Evolutionary conservation across 30 jellyfish, hydroid and myxozoan species (phyloP).

Genomic region (Haliclystus octoradiatus): DNA sequence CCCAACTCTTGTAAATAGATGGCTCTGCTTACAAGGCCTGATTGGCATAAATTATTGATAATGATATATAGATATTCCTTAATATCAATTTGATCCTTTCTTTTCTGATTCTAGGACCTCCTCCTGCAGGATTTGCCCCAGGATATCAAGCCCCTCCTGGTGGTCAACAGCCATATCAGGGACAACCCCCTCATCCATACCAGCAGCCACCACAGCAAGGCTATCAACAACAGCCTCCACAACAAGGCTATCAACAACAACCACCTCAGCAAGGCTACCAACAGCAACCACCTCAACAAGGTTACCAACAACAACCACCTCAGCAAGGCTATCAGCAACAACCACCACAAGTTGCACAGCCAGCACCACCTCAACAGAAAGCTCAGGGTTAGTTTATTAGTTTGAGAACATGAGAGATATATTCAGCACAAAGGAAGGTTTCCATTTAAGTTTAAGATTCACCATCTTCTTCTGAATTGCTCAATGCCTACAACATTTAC

Average conservation of each 20-base stretch:
- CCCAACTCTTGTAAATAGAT: no score
- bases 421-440: no score
- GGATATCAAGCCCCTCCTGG: slow-evolving; percentile 9
- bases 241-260: slow-evolving; percentile 42
- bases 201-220: slow-evolving; percentile 45
- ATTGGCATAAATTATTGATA: no score
- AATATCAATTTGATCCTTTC: no score
- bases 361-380: slow-evolving; percentile 38
- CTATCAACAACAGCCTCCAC: slow-evolving; percentile 33
- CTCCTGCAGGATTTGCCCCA: slow-evolving; percentile 16
- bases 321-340: slow-evolving; percentile 2
- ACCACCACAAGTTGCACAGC: slow-evolving; percentile 18
- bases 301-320: slow-evolving; percentile 13
- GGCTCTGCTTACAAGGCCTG: no score
- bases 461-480: no score
- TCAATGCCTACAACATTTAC: no score
- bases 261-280: slow-evolving; percentile 31
- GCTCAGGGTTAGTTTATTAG: no score
- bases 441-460: no score
- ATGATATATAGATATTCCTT: no score
- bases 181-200: slow-evolving; percentile 38
- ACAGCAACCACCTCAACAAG: slow-evolving; percentile 49
- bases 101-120: slow-evolving; percentile 5
- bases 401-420: no score
- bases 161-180: slow-evolving; percentile 63